A percentile compares a stretch with the other conserved stretches of the same genome.
These are phyloP conservation scores for Hyphantria cunea DNA, from an alignment of 1,140 invertebrate genomes.

Conservation along the genomic window DNA sequence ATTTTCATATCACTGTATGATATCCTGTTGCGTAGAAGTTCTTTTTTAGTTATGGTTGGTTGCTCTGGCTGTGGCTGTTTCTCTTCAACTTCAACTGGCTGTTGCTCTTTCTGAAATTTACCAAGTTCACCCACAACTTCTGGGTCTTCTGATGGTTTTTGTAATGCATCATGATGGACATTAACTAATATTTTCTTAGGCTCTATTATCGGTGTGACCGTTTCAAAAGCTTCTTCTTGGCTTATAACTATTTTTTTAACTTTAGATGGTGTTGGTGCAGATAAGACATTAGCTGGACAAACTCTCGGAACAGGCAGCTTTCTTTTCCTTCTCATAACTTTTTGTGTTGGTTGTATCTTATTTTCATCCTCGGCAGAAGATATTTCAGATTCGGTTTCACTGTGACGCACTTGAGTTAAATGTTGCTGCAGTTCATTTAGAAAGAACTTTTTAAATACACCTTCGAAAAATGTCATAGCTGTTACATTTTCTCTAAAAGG, in stretches of 20 bases:
- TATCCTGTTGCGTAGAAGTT: constrained; percentile 87
- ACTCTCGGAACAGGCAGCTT: constrained; percentile 77
- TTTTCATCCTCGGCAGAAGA: constrained; percentile 84
- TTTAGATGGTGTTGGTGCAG: constrained; percentile 59
- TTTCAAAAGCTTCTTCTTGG: constrained; percentile 87
- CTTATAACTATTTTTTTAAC: constrained; percentile 75
- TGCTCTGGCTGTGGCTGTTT: constrained; percentile 50
- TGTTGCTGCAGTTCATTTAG: constrained; percentile 43
- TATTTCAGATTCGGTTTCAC: constrained; percentile 90
- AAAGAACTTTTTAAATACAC: constrained; percentile 60
- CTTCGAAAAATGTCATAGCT: constrained; percentile 75
- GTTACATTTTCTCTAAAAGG: constrained; percentile 88
- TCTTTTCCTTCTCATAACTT: constrained; percentile 83
- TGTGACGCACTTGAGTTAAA: constrained; percentile 35
- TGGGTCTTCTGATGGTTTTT: constrained; percentile 54
- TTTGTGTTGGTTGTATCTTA: constrained; percentile 65
- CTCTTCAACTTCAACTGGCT: constrained; percentile 47
- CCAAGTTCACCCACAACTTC: constrained; percentile 67
- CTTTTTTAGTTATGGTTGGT: constrained; percentile 85
- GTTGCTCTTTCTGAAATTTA: constrained; percentile 64
- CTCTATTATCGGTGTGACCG: constrained; percentile 74
- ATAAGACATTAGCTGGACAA: constrained; percentile 83
- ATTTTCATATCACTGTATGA: constrained; percentile 89
- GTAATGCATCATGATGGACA: constrained; percentile 73
- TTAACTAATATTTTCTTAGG: constrained; percentile 86